phyloP scores from a whole-genome alignment of 2,113 vertebrate genomes.

The Zapornia atra region DNA sequence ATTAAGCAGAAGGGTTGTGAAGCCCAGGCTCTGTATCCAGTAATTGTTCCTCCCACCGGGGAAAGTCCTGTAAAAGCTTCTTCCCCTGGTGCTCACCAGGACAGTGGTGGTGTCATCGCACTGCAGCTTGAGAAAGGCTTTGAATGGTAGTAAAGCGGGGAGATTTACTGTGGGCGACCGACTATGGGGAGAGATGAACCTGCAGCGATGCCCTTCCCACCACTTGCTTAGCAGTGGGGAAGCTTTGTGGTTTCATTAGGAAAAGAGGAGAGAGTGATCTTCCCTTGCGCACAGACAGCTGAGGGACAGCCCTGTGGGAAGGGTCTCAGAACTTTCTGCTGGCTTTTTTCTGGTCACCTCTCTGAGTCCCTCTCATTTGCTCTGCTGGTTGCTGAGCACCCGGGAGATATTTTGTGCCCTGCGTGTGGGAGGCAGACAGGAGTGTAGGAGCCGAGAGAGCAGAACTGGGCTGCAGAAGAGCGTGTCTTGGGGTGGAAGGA shows the following conservation, averaged over 20 bases:
- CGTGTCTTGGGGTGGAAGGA: fast-evolving
- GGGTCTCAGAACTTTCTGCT: neutral
- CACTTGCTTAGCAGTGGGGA: neutral
- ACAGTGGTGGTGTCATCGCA: neutral
- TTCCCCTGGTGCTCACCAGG: neutral
- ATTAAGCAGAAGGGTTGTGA: slow-evolving; percentile 32
- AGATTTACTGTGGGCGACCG: neutral
- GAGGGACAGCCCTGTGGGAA: neutral
- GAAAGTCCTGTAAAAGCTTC: slow-evolving; percentile 14
- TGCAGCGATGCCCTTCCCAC: neutral
- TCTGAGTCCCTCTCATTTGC: neutral
- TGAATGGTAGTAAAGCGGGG: neutral
- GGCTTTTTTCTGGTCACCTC: neutral
- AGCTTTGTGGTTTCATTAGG: neutral
- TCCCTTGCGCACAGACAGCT: neutral
- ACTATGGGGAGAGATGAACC: neutral
- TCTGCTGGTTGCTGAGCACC: neutral
- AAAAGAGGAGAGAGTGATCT: neutral
- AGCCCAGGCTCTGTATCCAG: neutral
- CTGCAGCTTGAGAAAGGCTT: neutral
- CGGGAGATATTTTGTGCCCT: neutral
- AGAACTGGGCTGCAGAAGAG: neutral
- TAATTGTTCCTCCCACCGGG: neutral
- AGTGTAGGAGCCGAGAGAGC: neutral
- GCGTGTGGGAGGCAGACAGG: neutral